Percentiles rank a stretch among this genome's conserved stretches.
phyloP scores from a whole-genome alignment of 2,113 vertebrate species.

The Egretta garzetta region DNA sequence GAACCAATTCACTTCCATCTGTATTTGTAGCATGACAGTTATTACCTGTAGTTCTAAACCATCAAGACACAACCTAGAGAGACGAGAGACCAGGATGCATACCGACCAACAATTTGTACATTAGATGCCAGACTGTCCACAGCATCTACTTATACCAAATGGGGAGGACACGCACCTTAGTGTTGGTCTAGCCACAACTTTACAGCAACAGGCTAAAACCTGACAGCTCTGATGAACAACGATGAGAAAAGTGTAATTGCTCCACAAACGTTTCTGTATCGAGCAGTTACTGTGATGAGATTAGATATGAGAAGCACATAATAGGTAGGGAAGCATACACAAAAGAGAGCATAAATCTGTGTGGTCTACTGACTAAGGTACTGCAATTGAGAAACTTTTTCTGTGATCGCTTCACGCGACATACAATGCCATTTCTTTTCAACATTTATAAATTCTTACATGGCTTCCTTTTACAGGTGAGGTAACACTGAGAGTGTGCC shows the following conservation, averaged over 20 bases:
- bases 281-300: background rate
- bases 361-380: background rate
- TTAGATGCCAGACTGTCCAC: background rate
- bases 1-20: background rate
- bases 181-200: background rate
- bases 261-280: background rate
- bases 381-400: background rate
- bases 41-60: background rate
- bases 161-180: background rate
- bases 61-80: background rate
- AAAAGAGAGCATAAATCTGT: background rate
- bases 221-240: background rate
- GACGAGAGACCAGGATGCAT: background rate
- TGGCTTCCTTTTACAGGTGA: background rate
- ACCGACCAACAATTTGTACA: fast-evolving
- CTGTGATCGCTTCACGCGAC: background rate
- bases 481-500: background rate
- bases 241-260: background rate
- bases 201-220: background rate
- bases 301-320: background rate
- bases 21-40: background rate
- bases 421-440: background rate
- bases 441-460: background rate
- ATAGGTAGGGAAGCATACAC: background rate
- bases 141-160: background rate